Evolutionary conservation across 2,888 invertebrate genomes (phyloP), one percentile per base, ranked within the genome.

Genomic region (Dromius quadrimaculatus): DNA sequence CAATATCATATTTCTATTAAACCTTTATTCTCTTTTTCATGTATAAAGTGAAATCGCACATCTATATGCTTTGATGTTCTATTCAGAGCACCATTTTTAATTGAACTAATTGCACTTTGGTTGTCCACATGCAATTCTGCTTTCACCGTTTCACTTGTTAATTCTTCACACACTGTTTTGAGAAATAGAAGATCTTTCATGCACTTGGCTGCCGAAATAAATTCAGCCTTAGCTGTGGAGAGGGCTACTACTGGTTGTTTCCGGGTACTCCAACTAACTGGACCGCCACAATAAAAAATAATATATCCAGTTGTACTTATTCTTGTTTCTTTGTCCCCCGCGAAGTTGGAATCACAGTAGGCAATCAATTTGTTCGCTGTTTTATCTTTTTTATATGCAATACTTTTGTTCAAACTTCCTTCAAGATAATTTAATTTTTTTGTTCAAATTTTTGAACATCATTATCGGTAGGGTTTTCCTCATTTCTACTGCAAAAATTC

Each of bases 141-240:
- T 13, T 17, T 45, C 13, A 65, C 20, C 3, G 15, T 8, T 15
- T 50, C 32, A 13, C 41, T 34, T 17, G 47, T 72, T 28, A n/a
- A n/a, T n/a, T n/a, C n/a, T n/a, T n/a, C n/a, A n/a, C n/a, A n/a
- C n/a, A n/a, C n/a, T n/a, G n/a, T 43, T 68, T 74, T 75, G 34
- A 77, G 15, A 62, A 71, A 75, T 9, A 71, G 2, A 1, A 77
- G 17, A 72, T 76, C 76, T 41, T 41, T 41, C 4, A 41, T 11
- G n/a, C 41, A 41, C 41, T 41, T 11, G 4, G 41, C 41, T 6
- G 41, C 41, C 28, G 76, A 74, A 8, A 77, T 66, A 57, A 74
- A 76, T 69, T 78, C 77, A 9, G 77, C 75, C n/a, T n/a, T n/a
- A n/a, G 76, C 75, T 3, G 72, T 72, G 1, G 74, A 76, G n/a